Base-by-base conservation (phyloP, 1,140 invertebrate genomes). In the Chymomyza costata region DNA sequence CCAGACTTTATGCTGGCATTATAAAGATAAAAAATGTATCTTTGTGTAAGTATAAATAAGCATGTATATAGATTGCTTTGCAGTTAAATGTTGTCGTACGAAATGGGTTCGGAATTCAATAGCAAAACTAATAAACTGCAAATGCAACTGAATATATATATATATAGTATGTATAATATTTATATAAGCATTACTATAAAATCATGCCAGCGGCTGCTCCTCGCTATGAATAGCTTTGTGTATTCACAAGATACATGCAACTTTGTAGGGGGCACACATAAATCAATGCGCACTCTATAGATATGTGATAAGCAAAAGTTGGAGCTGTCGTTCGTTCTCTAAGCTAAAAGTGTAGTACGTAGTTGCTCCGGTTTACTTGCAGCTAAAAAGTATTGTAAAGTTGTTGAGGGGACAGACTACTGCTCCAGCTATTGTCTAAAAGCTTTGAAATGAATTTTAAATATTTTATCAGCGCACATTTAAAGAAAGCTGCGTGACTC, bases 391-490 rank as follows among this genome's bases (percentile, higher is more conserved):
- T 8, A 25, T 25, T 25, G 21, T 5, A 8, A 25, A 5, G 21
- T 3, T 8, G 3, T 3, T 3, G 21, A 5, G 21, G 21, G 21
- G 8, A 25, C 3, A 5, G 8, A 25, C 21, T 25, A 8, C 21
- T 5, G 8, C 3, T 25, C 21, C 3, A 25, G 21, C 21, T 25
- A 8, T 25, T 8, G 21, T 38, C 65, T 58, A 69, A 76, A 76
- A 76, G 69, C 63, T 67, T 80, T 68, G 68, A 80, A 80, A 81
- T 80, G 73, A 80, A 81, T 80, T 80, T 81, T 80, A 80, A 80
- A 80, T 80, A 80, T 81, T 80, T 80, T 80, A 80, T 80, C 67
- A 69, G 67, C 52, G 35, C 25, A 60, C 54, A 38, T 17, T 38
- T 38, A 14, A 34, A 34, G 32, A n/a, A 14, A 34, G 51, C 63